These are phyloP conservation scores for Agrotis exclamationis DNA, from an alignment of 2,888 invertebrate genomes.

Conservation along the genomic window DNA sequence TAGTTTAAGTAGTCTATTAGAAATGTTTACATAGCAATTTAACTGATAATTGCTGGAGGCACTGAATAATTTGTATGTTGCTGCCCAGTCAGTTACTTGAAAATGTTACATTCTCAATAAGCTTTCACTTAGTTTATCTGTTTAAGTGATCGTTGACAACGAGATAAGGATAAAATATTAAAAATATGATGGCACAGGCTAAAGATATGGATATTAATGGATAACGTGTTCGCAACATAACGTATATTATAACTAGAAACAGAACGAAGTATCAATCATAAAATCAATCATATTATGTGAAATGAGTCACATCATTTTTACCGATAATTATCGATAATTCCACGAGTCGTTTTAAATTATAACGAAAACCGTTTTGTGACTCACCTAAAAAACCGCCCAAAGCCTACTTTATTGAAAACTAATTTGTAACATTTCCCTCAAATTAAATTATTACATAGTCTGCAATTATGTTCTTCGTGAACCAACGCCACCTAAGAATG, in stretches of 20 bases:
- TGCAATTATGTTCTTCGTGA: background rate
- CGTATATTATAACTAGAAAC: background rate
- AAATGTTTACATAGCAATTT: conserved; percentile 28
- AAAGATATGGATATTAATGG: too few relatives aligned
- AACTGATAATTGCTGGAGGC: background rate
- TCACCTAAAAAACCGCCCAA: background rate
- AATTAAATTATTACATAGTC: background rate
- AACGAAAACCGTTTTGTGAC: background rate
- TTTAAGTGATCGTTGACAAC: too few relatives aligned
- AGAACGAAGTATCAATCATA: background rate
- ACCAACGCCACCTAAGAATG: background rate
- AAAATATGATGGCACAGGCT: too few relatives aligned
- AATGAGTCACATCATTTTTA: too few relatives aligned
- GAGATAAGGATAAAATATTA: background rate
- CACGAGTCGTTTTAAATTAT: too few relatives aligned
- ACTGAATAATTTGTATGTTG: background rate
- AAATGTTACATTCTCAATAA: background rate
- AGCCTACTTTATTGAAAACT: background rate
- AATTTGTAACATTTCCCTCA: background rate
- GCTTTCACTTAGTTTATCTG: background rate
- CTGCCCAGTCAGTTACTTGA: background rate
- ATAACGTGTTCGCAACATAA: too few relatives aligned
- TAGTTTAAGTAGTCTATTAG: conserved; percentile 27
- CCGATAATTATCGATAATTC: too few relatives aligned
- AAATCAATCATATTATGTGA: conserved; percentile 2